Percentiles rank a stretch among this genome's conserved stretches.
These are phyloP conservation scores for Ramphastos sulfuratus DNA, from an alignment of 2,113 vertebrate genomes.

Conservation along the genomic window DNA sequence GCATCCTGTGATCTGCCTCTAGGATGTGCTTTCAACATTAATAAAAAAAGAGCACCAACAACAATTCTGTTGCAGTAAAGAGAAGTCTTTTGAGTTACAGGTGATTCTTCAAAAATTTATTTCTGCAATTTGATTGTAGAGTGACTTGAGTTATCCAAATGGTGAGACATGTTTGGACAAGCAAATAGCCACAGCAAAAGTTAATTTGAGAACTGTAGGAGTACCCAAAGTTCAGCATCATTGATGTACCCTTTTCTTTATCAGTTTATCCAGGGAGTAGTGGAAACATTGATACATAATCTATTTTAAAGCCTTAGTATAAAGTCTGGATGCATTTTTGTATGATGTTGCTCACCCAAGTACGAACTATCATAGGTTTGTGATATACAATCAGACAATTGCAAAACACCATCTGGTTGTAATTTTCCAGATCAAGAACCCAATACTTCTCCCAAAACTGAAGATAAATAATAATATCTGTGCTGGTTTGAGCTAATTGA, in stretches of 20 bases:
- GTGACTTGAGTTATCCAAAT: neutral
- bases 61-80: neutral
- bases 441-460: neutral
- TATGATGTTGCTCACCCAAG: too few species aligned
- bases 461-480: neutral
- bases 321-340: neutral
- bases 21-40: neutral
- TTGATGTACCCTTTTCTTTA: rapidly evolving
- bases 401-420: neutral
- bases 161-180: neutral
- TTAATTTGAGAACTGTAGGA: neutral
- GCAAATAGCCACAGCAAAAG: neutral
- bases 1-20: neutral
- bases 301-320: neutral
- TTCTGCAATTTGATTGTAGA: neutral
- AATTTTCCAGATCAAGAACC: neutral
- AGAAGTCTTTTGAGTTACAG: neutral
- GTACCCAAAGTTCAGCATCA: neutral
- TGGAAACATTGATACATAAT: neutral
- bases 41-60: neutral
- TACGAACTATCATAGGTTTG: too few species aligned
- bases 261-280: neutral
- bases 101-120: neutral
- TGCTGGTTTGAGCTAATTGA: too few species aligned
- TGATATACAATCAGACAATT: neutral